Evolutionary conservation across 92 coral and sea anemone species (phyloP), one percentile per base, ranked within the genome.

Genomic region (Phenganax subtilis): DNA sequence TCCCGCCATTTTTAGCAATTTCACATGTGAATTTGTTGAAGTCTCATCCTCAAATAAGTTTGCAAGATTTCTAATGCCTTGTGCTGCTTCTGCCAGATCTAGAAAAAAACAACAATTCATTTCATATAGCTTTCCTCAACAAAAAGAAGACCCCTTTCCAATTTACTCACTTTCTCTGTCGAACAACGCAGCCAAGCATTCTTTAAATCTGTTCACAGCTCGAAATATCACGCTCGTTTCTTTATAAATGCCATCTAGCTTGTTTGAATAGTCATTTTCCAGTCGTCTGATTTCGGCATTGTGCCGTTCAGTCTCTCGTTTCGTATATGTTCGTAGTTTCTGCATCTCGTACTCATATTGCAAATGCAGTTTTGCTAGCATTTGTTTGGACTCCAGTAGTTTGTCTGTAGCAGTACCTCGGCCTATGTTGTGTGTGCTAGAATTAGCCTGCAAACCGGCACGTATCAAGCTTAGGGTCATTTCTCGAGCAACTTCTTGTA

Each of bases 131-230:
- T 10, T 47, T 71, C 55, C 17, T 27, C 25, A 37, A 17, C 44
- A 16, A 0, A 11, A 54, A 27, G n/a, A 11, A 12, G 75, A 44
- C 65, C 7, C 3, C 3, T 59, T 59, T 59, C 65, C 0, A 47
- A 71, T 51, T 0, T 20, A 90, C 99, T 82, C 82, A 96, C 99
- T 75, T 88, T 96, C 99, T 67, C 99, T 74, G 55, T 96, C 99
- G 53, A 96, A 84, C 17, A 92, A 85, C 71, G 78, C 86, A 6
- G 99, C 93, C 20, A 91, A 84, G 55, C 91, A 82, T 15, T 96
- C 99, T 80, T 96, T 96, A 84, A 96, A 96, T 55, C 96, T 86
- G 87, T 96, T 96, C 66, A 96, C 85, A n/a, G 97, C 88, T 8
- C 99, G 90, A 27, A 90, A 80, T 51, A 92, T 86, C 15, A 83